A percentile compares a stretch with the other conserved stretches of the same genome.
Evolutionary conservation across 2,888 invertebrate species (phyloP).

Genomic region (Pasiphila rectangulata): DNA sequence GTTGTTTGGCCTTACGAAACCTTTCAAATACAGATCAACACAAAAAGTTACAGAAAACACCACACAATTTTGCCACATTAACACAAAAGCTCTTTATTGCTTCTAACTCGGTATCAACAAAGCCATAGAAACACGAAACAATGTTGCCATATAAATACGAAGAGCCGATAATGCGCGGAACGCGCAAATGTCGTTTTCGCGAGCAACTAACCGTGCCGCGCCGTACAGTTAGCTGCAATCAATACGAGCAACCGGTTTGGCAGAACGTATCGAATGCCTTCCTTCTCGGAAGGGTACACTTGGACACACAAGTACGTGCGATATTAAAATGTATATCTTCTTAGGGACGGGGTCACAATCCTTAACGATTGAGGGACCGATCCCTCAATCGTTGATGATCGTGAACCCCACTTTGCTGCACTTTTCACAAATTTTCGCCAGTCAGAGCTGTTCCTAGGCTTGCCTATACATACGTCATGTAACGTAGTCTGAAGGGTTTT

Average conservation of each 20-base stretch:
- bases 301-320: slow-evolving; percentile 5
- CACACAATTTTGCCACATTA: not conserved
- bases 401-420: too few species aligned
- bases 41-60: not conserved
- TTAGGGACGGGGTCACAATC: too few species aligned
- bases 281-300: slow-evolving; percentile 26
- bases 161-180: slow-evolving; percentile 13
- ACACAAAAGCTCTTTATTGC: not conserved
- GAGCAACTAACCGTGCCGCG: slow-evolving; percentile 29
- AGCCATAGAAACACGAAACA: not conserved
- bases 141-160: slow-evolving; percentile 2
- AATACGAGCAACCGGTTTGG: slow-evolving; percentile 33
- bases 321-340: too few species aligned
- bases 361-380: too few species aligned
- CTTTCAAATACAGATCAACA: not conserved
- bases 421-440: too few species aligned
- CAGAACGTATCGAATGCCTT: slow-evolving; percentile 31
- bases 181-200: slow-evolving; percentile 28
- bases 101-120: not conserved
- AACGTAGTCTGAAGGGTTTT: too few species aligned
- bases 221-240: slow-evolving; percentile 31
- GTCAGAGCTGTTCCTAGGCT: too few species aligned
- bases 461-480: too few species aligned
- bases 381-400: too few species aligned
- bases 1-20: too few species aligned